Evolutionary conservation across 2,888 invertebrate species (phyloP).

Genomic region (Diogma glabrata): DNA sequence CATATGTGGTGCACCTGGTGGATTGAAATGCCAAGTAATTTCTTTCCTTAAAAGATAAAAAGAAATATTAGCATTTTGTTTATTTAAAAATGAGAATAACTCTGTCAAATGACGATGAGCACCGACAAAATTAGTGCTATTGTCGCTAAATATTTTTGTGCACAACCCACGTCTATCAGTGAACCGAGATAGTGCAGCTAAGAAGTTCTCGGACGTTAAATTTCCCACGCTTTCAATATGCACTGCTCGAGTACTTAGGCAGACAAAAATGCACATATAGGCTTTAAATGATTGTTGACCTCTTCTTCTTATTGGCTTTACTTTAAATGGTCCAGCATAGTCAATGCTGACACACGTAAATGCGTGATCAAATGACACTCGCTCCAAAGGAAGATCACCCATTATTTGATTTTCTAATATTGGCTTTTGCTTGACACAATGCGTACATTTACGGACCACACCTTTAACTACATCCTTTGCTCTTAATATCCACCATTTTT

Average conservation of each 20-base stretch:
- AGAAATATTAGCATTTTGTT: too few relatives aligned
- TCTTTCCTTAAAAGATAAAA: too few relatives aligned
- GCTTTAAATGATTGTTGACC: slow-evolving; percentile 17
- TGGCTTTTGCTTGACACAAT: too few relatives aligned
- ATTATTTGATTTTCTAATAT: slow-evolving; percentile 16
- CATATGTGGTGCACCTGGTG: slow-evolving; percentile 15
- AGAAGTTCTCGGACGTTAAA: slow-evolving; percentile 18
- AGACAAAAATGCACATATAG: slow-evolving; percentile 20
- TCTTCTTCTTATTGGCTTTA: slow-evolving; percentile 12
- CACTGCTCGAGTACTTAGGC: slow-evolving; percentile 15
- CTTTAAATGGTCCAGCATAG: slow-evolving; percentile 16
- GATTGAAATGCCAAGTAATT: slow-evolving; percentile 17
- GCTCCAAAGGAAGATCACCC: slow-evolving; percentile 20
- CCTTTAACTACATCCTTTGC: too few relatives aligned
- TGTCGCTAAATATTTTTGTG: too few relatives aligned
- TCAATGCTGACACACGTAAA: slow-evolving; percentile 16
- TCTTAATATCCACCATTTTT: too few relatives aligned
- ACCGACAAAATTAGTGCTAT: too few relatives aligned
- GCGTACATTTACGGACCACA: too few relatives aligned
- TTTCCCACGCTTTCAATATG: slow-evolving; percentile 8
- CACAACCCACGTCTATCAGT: slow-evolving; percentile 19
- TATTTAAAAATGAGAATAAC: too few relatives aligned
- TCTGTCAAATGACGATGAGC: too few relatives aligned
- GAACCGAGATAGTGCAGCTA: slow-evolving; percentile 21
- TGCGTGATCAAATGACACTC: slow-evolving; percentile 9